A percentile compares a stretch with the other conserved stretches of the same genome.
Evolutionary conservation across 2,888 invertebrate species (phyloP).

Genomic region (Nomada ruficornis): DNA sequence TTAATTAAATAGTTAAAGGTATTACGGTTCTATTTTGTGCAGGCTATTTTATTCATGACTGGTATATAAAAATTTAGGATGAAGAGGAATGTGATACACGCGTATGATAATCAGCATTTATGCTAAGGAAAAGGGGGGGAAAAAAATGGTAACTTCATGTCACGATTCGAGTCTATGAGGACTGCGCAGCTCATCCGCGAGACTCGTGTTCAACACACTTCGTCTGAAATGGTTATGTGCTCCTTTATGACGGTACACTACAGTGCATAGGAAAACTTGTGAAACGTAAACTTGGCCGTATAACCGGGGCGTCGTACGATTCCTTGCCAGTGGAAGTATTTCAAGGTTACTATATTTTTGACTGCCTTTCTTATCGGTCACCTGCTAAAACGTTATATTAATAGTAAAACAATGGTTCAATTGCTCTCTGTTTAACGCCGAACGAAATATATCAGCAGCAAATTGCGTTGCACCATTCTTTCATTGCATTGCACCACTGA

Average conservation of each 20-base stretch:
- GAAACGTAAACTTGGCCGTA: constrained; percentile 52
- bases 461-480: too few relatives aligned
- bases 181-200: constrained; percentile 30
- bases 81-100: constrained; percentile 15
- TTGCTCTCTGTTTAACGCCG: too few relatives aligned
- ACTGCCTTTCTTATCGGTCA: not conserved
- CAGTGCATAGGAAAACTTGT: constrained; percentile 45
- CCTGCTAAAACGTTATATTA: too few relatives aligned
- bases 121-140: not conserved
- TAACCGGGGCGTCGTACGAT: constrained; percentile 30
- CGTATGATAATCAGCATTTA: constrained; percentile 9
- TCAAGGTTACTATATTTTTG: constrained; percentile 15
- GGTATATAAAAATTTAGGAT: not conserved
- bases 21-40: not conserved
- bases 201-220: constrained; percentile 42
- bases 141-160: constrained; percentile 9
- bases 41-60: too few relatives aligned
- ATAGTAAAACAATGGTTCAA: too few relatives aligned
- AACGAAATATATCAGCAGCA: too few relatives aligned
- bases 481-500: too few relatives aligned
- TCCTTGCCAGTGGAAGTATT: constrained; percentile 8
- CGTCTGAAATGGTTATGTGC: constrained; percentile 47
- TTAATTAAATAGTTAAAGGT: not conserved
- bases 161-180: constrained; percentile 31
- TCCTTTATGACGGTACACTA: constrained; percentile 44